These are phyloP conservation scores for Seira ritae DNA, from an alignment of 2,888 invertebrate species.

Conservation along the genomic window DNA sequence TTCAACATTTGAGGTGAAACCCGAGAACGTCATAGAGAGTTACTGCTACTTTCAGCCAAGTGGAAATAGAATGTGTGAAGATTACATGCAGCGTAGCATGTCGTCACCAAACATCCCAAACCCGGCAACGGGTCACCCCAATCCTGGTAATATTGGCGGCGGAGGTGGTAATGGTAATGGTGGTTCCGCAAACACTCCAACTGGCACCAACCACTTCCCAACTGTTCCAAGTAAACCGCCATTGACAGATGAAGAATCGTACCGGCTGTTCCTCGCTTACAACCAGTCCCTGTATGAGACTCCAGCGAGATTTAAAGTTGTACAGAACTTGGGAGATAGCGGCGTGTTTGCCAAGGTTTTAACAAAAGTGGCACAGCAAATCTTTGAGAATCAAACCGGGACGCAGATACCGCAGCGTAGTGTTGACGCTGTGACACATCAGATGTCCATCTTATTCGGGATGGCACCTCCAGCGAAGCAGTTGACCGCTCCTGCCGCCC, in stretches of 20 bases:
- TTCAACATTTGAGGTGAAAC: conserved; percentile 64
- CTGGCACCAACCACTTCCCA: conserved; percentile 30
- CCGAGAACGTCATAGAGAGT: conserved; percentile 61
- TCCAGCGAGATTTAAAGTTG: conserved; percentile 27
- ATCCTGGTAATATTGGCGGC: not conserved
- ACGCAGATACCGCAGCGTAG: not conserved
- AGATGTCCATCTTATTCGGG: not conserved
- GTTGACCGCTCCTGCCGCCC: not conserved
- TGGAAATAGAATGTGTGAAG: conserved; percentile 41
- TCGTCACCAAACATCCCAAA: not conserved
- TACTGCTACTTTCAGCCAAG: conserved; percentile 51
- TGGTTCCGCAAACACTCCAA: conserved; percentile 1
- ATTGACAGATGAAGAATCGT: conserved; percentile 32
- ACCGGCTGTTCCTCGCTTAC: conserved; percentile 31
- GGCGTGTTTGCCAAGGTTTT: conserved; percentile 24
- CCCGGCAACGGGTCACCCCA: not conserved
- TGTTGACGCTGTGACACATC: not conserved
- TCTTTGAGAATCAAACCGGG: conserved; percentile 12
- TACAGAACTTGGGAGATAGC: conserved; percentile 23
- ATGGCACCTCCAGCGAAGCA: not conserved
- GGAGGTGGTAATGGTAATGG: no score
- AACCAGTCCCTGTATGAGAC: conserved; percentile 35
- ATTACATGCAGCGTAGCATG: conserved; percentile 41
- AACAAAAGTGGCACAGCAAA: conserved; percentile 4
- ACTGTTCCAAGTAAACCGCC: conserved; percentile 18